phyloP scores from a whole-genome alignment of 2,113 vertebrate species.

The Tachuris rubrigastra region DNA sequence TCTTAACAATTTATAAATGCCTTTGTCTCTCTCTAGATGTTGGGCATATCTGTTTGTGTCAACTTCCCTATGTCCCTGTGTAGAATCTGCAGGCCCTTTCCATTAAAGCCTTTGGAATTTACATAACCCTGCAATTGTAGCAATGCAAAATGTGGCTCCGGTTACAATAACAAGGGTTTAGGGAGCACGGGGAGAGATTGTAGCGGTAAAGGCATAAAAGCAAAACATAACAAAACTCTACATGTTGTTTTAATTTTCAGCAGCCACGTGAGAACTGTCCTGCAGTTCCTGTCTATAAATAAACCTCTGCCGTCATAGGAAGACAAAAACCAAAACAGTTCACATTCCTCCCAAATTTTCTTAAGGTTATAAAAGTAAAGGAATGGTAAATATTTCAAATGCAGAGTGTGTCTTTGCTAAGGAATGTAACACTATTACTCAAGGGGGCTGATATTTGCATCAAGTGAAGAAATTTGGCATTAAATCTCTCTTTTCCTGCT shows the following conservation, averaged over 20 bases:
- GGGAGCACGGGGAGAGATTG: conserved; percentile 27
- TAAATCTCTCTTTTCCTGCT: neutral
- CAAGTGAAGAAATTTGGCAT: conserved; percentile 1
- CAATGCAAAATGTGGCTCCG: conserved; percentile 66
- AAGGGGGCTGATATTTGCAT: neutral
- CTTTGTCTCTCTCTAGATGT: conserved; percentile 7
- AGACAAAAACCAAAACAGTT: conserved; percentile 43
- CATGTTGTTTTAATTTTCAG: conserved; percentile 72
- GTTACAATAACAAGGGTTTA: conserved; percentile 71
- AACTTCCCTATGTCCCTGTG: neutral
- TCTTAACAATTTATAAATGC: conserved; percentile 30
- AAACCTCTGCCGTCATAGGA: conserved; percentile 59
- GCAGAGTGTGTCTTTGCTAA: neutral
- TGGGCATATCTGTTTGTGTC: conserved; percentile 31
- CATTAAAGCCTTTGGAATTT: conserved; percentile 66
- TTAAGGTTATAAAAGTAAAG: conserved; percentile 29
- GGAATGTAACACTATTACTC: conserved; percentile 4
- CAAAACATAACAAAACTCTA: conserved; percentile 61
- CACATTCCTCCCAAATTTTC: conserved; percentile 38
- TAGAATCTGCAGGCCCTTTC: conserved; percentile 25
- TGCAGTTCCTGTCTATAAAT: conserved; percentile 66
- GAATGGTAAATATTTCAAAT: conserved; percentile 53
- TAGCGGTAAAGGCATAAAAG: conserved; percentile 50
- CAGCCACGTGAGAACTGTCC: conserved; percentile 67
- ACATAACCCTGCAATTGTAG: conserved; percentile 70